Conservation (phyloP, 1,140 invertebrate genomes). For the Yoshiicerus persimilis region DNA sequence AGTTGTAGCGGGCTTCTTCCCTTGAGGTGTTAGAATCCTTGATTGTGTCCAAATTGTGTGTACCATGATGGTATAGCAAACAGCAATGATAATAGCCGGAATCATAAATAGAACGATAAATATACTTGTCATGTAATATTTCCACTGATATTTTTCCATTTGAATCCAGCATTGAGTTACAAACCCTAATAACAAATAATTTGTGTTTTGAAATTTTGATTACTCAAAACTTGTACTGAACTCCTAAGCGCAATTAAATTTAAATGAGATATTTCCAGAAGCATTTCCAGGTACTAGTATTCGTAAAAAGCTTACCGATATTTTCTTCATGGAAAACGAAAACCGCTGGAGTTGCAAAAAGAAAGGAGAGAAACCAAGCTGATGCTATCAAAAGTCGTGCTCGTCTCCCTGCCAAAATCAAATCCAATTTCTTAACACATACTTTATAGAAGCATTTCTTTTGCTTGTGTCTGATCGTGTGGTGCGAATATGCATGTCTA, state of each 20-base stretch:
- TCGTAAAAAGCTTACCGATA: no score
- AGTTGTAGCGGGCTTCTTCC: background rate
- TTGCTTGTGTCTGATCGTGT: no score
- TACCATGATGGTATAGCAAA: conserved; percentile 89
- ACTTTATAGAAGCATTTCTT: no score
- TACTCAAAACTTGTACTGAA: no score
- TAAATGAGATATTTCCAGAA: no score
- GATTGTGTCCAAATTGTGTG: conserved; percentile 87
- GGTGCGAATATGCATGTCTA: no score
- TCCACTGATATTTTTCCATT: conserved; percentile 54
- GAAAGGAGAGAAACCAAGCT: conserved; percentile 78
- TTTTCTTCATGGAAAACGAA: conserved; percentile 78
- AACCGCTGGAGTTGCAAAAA: conserved; percentile 82
- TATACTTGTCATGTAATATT: conserved; percentile 80
- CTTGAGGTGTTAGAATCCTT: conserved; percentile 42
- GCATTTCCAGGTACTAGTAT: no score
- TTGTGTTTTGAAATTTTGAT: no score
- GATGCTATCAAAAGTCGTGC: conserved; percentile 73
- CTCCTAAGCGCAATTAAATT: no score
- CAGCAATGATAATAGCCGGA: conserved; percentile 85
- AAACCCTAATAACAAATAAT: background rate
- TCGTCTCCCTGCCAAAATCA: conserved; percentile 69
- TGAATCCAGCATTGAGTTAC: conserved; percentile 87
- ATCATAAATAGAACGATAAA: conserved; percentile 80
- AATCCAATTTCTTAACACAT: background rate